These are phyloP conservation scores for Phaonia tiefii DNA, from an alignment of 2,888 invertebrate species.

Conservation along the genomic window DNA sequence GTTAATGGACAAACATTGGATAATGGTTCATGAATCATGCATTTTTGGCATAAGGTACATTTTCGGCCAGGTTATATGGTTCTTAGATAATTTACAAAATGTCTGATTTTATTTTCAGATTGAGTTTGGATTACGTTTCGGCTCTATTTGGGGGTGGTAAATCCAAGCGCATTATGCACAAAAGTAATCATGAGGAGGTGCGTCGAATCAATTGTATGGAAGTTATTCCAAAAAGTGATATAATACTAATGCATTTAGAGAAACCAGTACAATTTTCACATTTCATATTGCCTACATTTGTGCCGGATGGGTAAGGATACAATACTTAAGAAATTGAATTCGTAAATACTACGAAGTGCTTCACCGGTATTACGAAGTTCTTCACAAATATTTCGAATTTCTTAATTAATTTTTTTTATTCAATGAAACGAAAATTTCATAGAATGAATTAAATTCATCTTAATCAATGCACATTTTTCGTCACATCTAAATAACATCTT, in stretches of 20 bases:
- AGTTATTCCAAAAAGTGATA: slow-evolving; percentile 83
- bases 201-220: slow-evolving; percentile 83
- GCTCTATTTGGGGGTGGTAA: slow-evolving; percentile 87
- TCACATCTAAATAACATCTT: too few species aligned
- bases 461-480: too few species aligned
- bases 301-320: slow-evolving; percentile 81
- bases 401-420: too few species aligned
- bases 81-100: not conserved
- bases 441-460: too few species aligned
- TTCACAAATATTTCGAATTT: not conserved
- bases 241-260: slow-evolving; percentile 84
- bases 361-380: too few species aligned
- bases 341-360: not conserved
- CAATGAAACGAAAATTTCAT: too few species aligned
- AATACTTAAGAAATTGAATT: not conserved
- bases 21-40: slow-evolving; percentile 84
- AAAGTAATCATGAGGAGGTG: slow-evolving; percentile 87
- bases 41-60: slow-evolving; percentile 74
- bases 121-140: slow-evolving; percentile 83
- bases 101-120: slow-evolving; percentile 78
- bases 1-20: slow-evolving; percentile 85
- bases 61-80: not conserved
- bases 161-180: slow-evolving; percentile 82
- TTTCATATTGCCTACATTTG: slow-evolving; percentile 85
- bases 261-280: slow-evolving; percentile 83